phyloP scores from a whole-genome alignment of 2,113 vertebrate genomes.

The Erythrolamprus reginae region DNA sequence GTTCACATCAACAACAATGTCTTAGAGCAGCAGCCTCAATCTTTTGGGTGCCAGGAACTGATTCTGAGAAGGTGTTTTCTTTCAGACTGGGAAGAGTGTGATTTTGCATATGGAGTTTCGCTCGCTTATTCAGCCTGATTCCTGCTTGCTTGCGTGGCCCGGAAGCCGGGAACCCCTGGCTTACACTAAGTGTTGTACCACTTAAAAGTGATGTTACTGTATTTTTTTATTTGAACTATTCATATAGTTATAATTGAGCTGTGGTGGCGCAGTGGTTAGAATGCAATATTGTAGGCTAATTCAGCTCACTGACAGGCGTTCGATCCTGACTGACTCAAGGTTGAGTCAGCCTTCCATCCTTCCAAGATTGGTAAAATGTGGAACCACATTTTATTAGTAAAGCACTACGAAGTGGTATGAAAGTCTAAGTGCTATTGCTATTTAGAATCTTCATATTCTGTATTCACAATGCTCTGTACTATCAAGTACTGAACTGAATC shows the following conservation, averaged over 20 bases:
- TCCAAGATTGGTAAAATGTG: neutral
- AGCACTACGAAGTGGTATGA: neutral
- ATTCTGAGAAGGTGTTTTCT: neutral
- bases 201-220: neutral
- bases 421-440: neutral
- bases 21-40: neutral
- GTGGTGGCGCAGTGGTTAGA: neutral
- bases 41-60: neutral
- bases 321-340: accelerated
- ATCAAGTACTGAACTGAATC: neutral
- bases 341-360: neutral
- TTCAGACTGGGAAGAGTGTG: neutral
- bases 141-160: neutral
- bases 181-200: neutral
- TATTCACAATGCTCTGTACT: neutral
- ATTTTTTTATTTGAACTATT: neutral
- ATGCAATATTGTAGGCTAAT: neutral
- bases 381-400: neutral
- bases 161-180: neutral
- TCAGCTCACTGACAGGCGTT: neutral
- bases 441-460: neutral
- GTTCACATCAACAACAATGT: neutral
- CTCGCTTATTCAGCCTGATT: neutral
- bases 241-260: neutral
- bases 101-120: neutral